These are phyloP conservation scores for Charina bottae DNA, from an alignment of 2,113 vertebrate species.

Conservation along the genomic window DNA sequence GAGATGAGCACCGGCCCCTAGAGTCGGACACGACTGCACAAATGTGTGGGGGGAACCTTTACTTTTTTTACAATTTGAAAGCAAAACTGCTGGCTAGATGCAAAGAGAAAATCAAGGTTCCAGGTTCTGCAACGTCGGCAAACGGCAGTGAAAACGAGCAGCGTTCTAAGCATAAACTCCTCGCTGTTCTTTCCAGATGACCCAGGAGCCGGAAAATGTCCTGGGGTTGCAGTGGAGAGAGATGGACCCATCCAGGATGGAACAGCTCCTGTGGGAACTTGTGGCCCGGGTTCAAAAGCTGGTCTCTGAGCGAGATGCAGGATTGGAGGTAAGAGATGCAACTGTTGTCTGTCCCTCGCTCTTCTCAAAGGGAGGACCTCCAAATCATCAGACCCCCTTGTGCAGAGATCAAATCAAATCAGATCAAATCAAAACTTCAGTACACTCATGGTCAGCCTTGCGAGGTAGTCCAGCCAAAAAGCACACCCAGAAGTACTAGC, in stretches of 20 bases:
- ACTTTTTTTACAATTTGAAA: neutral
- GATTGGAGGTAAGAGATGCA: conserved; percentile 76
- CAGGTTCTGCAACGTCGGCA: neutral
- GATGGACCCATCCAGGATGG: conserved; percentile 68
- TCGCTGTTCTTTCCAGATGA: conserved; percentile 74
- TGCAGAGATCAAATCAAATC: neutral
- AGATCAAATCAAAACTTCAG: neutral
- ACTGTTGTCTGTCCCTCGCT: accelerated
- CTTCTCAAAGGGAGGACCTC: neutral
- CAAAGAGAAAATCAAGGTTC: neutral
- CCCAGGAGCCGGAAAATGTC: conserved; percentile 79
- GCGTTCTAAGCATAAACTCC: neutral
- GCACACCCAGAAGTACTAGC: neutral
- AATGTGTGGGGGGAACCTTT: no score
- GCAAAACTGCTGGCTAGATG: neutral
- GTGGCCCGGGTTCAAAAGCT: conserved; percentile 75
- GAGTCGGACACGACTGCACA: no score
- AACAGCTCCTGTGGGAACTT: conserved; percentile 75
- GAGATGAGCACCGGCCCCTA: no score
- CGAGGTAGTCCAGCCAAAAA: neutral
- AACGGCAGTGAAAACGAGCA: neutral
- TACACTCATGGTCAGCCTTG: neutral
- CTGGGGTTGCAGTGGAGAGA: conserved; percentile 80
- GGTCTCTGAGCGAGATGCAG: conserved; percentile 79
- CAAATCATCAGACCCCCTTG: neutral